A percentile compares a stretch with the other conserved stretches of the same genome.
Evolutionary conservation across 30 jellyfish, hydroid and myxozoan species (phyloP).

Genomic region (Phacellophora camtschatica): DNA sequence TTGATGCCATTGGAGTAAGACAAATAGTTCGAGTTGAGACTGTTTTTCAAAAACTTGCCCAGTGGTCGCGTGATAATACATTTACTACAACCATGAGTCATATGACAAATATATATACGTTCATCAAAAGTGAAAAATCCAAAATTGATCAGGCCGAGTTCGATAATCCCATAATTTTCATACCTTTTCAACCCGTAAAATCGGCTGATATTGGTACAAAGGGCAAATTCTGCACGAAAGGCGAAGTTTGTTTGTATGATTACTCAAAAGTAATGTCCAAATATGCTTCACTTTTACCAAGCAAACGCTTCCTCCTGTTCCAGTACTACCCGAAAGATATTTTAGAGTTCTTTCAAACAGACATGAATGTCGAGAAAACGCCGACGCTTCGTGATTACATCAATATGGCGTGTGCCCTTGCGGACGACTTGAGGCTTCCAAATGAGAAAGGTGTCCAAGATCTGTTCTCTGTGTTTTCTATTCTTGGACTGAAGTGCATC

Average conservation of each 20-base stretch:
- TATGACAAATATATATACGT: slow-evolving; percentile 50
- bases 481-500: slow-evolving; percentile 50
- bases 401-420: slow-evolving; percentile 51
- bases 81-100: slow-evolving; percentile 73
- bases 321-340: slow-evolving; percentile 64
- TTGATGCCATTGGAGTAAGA: slow-evolving; percentile 47
- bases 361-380: slow-evolving; percentile 36
- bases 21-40: slow-evolving; percentile 13
- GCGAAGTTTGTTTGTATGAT: slow-evolving; percentile 75
- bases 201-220: not conserved
- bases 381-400: slow-evolving; percentile 75
- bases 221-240: slow-evolving; percentile 58
- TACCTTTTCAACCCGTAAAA: not conserved
- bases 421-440: slow-evolving; percentile 68
- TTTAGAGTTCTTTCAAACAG: slow-evolving; percentile 41
- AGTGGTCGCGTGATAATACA: slow-evolving; percentile 48
- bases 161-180: slow-evolving; percentile 51
- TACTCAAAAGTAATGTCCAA: slow-evolving; percentile 49
- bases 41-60: slow-evolving; percentile 23
- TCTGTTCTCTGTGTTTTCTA: slow-evolving; percentile 47
- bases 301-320: slow-evolving; percentile 35
- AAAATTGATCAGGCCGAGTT: slow-evolving; percentile 31
- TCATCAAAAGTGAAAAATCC: not conserved
- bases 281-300: not conserved
- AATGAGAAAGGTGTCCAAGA: slow-evolving; percentile 37